Percentiles rank a stretch among this genome's conserved stretches.
Evolutionary conservation across 2,113 vertebrate genomes (phyloP).

Genomic region (Condylura cristata): DNA sequence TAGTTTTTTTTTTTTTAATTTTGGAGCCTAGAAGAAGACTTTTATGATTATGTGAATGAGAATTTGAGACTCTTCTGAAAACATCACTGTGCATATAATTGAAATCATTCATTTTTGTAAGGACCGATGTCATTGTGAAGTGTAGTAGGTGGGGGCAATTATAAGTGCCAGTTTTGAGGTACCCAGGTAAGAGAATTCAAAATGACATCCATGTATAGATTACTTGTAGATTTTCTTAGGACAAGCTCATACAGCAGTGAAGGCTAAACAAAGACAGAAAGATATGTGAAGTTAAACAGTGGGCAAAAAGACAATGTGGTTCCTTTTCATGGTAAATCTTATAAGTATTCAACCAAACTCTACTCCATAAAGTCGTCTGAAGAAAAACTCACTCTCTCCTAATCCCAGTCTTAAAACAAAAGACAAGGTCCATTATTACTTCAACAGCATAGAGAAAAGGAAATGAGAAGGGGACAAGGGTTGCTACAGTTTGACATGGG

Average conservation of each 20-base stretch:
- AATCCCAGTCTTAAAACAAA: conserved; percentile 99
- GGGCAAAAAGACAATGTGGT: conserved; percentile 81
- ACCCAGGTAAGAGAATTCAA: conserved; percentile 83
- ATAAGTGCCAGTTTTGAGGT: conserved; percentile 72
- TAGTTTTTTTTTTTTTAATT: conserved; percentile 81
- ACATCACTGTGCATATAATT: conserved; percentile 37
- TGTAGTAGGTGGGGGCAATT: neutral
- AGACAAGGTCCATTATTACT: conserved; percentile 99
- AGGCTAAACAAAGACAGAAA: conserved; percentile 73
- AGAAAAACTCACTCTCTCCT: conserved; percentile 91
- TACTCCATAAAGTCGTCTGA: conserved; percentile 87
- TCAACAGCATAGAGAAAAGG: conserved; percentile 97
- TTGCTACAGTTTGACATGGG: conserved; percentile 98
- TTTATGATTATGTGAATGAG: conserved; percentile 57
- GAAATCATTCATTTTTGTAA: conserved; percentile 80
- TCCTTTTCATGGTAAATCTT: conserved; percentile 88
- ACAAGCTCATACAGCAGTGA: conserved; percentile 70
- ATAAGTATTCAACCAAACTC: conserved; percentile 89
- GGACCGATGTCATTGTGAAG: conserved; percentile 68
- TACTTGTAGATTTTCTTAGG: conserved; percentile 73
- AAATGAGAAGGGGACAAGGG: conserved; percentile 99
- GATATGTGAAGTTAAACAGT: conserved; percentile 84
- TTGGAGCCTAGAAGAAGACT: conserved; percentile 64
- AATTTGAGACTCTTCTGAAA: conserved; percentile 56
- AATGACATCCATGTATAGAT: conserved; percentile 68